Evolutionary conservation across 2,113 vertebrate genomes (phyloP).

Genomic region (Calidris pygmaea): DNA sequence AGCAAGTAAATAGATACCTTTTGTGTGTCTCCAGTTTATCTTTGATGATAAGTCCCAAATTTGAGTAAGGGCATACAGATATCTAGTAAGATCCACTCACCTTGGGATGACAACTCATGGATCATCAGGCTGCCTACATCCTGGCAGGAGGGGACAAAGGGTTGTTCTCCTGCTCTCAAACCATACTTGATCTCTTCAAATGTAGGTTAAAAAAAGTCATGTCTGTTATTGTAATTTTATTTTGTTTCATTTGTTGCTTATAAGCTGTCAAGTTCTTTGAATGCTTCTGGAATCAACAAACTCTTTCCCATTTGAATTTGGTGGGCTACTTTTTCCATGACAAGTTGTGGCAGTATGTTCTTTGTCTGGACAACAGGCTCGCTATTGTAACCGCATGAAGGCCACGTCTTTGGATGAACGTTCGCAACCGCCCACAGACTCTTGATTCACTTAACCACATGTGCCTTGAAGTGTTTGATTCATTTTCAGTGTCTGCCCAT

Average conservation of each 20-base stretch:
- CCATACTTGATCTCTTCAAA: not conserved
- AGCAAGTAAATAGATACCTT: not conserved
- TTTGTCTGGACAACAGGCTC: not conserved
- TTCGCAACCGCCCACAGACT: not conserved
- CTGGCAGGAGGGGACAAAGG: not conserved
- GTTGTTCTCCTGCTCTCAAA: not conserved
- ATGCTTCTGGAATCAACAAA: not conserved
- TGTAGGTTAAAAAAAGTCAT: not conserved
- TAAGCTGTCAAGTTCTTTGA: not conserved
- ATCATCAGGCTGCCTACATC: fast-evolving
- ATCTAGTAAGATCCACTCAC: not conserved
- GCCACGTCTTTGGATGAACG: not conserved
- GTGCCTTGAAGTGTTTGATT: not conserved
- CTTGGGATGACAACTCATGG: not conserved
- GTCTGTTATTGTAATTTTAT: fast-evolving
- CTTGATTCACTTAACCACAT: conserved; percentile 11
- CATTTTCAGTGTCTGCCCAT: not conserved
- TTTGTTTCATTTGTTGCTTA: not conserved
- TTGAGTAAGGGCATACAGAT: not conserved
- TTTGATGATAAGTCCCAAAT: not conserved
- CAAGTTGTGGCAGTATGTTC: not conserved
- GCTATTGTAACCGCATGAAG: not conserved
- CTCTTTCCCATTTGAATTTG: not conserved
- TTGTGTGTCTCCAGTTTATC: not conserved
- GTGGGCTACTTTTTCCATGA: not conserved